Evolutionary conservation across 2,888 invertebrate genomes (phyloP).

Genomic region (Bruchidius siliquastri): DNA sequence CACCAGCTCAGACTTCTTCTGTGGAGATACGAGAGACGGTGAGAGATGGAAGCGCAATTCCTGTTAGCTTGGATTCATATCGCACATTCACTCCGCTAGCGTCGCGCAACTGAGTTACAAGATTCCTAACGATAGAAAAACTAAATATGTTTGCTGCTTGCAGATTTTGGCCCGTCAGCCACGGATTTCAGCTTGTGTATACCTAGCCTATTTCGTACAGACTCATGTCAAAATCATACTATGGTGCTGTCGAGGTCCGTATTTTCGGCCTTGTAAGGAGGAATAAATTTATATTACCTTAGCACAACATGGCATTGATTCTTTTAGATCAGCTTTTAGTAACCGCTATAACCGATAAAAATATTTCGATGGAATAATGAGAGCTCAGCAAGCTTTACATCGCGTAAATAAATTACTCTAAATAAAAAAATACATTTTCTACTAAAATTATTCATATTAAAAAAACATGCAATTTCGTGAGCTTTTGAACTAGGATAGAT

Average conservation of each 20-base stretch:
- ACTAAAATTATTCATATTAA: no score
- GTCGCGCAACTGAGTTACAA: not conserved
- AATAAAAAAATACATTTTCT: no score
- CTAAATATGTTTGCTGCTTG: conserved; percentile 6
- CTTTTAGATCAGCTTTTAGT: no score
- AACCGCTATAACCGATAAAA: no score
- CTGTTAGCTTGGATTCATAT: not conserved
- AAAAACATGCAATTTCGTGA: no score
- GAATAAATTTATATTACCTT: not conserved
- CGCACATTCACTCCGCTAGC: not conserved
- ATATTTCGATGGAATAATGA: no score
- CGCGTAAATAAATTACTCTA: no score
- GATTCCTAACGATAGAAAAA: not conserved
- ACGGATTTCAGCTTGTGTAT: conserved; percentile 25
- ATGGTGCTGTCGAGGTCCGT: not conserved
- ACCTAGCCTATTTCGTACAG: conserved; percentile 23
- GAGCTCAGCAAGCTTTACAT: no score
- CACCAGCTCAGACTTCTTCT: conserved; percentile 65
- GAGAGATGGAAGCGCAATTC: not conserved
- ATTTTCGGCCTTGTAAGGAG: not conserved
- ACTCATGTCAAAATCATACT: not conserved
- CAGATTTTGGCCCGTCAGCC: conserved; percentile 23
- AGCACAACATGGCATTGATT: not conserved
- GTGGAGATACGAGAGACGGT: conserved; percentile 32
- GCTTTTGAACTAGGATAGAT: no score